Evolutionary conservation across 2,113 vertebrate genomes (phyloP).

Genomic region (Peucedramus taeniatus): DNA sequence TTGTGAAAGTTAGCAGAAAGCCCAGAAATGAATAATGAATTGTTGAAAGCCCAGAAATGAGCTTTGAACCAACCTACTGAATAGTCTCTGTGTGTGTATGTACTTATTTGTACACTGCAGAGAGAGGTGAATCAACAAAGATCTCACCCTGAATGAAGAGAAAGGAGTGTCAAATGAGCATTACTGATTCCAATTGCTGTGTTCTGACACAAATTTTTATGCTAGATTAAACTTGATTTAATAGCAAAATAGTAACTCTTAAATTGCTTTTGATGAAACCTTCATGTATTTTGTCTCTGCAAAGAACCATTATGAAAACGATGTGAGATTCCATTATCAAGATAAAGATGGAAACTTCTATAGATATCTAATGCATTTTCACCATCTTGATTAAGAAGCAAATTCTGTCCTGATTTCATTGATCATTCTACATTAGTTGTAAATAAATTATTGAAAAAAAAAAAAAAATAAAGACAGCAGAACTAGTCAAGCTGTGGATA

Average conservation of each 20-base stretch:
- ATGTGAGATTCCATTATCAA: not conserved
- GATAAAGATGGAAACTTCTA: not conserved
- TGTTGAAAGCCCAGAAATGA: not conserved
- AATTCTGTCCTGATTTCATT: not conserved
- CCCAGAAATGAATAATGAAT: not conserved
- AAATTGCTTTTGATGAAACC: not conserved
- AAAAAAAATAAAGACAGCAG: not conserved
- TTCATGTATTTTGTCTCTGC: not conserved
- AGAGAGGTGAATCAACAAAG: not conserved
- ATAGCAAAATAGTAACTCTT: not conserved
- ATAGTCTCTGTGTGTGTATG: fast-evolving
- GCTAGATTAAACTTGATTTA: not conserved
- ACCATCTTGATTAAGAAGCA: not conserved
- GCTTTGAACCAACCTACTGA: not conserved
- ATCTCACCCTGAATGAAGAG: not conserved
- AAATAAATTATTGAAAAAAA: not conserved
- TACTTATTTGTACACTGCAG: not conserved
- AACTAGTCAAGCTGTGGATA: not conserved
- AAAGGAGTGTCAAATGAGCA: not conserved
- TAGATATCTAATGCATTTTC: not conserved
- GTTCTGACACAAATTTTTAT: not conserved
- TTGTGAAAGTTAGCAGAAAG: not conserved
- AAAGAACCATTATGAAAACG: not conserved
- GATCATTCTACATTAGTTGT: not conserved
- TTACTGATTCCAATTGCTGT: not conserved